Base-by-base conservation (phyloP, 1,140 invertebrate genomes). In the Saccostrea echinata region DNA sequence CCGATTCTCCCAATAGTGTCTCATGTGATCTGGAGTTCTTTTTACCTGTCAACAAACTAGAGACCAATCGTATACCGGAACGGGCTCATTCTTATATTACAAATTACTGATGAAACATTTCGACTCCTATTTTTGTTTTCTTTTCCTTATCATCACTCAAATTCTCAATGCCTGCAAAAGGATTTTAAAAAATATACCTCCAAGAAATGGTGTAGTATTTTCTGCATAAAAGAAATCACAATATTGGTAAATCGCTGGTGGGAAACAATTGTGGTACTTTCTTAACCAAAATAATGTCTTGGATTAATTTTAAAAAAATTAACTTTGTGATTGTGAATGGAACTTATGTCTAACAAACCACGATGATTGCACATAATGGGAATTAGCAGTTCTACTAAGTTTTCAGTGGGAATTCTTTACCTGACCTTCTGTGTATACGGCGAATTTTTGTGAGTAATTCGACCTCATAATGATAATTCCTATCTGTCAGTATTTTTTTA, bases 341-440 rank as follows among this genome's bases (percentile, higher is more conserved):
- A 76, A 27, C 30, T 76, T 18, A 13, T 76, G 12, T 76, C 27
- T 76, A 76, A 64, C 21, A 64, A 27, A 16, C 64, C 68, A 76
- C 9, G 68, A 83, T 83, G 81, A 9, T n/a, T 83, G 35, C 81
- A 80, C 51, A 86, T 27, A 55, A 91, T 91, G 91, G 91, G 91
- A 64, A 83, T 88, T 90, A 89, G 88, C 84, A 83, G 86, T 13
- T 88, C 90, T 83, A 91, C 90, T 51, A 90, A 90, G 86, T 89
- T 91, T 68, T 88, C 90, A 55, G 24, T 91, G n/a, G 91, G 90
- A 33, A n/a, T 90, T 55, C 43, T 91, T 27, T 91, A 91, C 55
- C 82, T 91, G n/a, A 88, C 88, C 61, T 91, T 90, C 84, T 91
- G 91, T 85, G 86, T 91, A 51, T 91, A 91, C 88, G 91, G 91